Evolutionary conservation across 2,113 vertebrate species (phyloP).

Genomic region (Meriones unguiculatus): DNA sequence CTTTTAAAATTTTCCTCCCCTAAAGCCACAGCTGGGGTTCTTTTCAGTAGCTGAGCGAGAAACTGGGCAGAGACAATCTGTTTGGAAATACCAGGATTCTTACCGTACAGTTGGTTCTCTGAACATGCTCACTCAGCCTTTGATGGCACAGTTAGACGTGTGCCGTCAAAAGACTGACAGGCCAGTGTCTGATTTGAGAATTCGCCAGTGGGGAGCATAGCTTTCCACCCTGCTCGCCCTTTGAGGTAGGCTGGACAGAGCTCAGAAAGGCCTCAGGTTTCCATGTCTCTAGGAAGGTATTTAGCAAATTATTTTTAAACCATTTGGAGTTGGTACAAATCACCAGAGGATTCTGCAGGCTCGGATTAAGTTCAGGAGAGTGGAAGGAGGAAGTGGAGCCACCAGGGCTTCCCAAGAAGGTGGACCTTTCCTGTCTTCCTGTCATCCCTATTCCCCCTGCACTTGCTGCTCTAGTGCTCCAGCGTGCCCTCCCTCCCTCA

Average conservation of each 20-base stretch:
- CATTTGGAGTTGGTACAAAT: conserved; percentile 75
- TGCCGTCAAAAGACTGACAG: conserved; percentile 67
- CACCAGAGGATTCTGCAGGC: conserved; percentile 68
- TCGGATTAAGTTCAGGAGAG: not conserved
- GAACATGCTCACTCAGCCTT: conserved; percentile 70
- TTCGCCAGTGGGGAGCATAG: conserved; percentile 66
- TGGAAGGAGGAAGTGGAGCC: not conserved
- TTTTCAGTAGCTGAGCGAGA: conserved; percentile 54
- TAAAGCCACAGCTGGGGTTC: conserved; percentile 2
- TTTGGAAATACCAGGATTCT: conserved; percentile 48
- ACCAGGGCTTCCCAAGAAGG: not conserved
- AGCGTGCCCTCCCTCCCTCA: too few species aligned
- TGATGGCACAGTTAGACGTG: conserved; percentile 57
- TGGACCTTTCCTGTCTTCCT: not conserved
- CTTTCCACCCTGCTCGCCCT: conserved; percentile 72
- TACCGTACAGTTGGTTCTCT: conserved; percentile 67
- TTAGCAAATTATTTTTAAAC: conserved; percentile 79
- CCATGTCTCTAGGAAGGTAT: conserved; percentile 80
- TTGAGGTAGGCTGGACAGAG: conserved; percentile 77
- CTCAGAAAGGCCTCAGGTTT: conserved; percentile 78
- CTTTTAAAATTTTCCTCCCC: not conserved
- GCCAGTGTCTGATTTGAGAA: conserved; percentile 75
- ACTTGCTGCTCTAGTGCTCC: not conserved
- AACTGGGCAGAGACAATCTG: conserved; percentile 54
- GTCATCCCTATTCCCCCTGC: not conserved